Conservation (phyloP, 2,888 invertebrate species). For the Papilio demoleus region DNA sequence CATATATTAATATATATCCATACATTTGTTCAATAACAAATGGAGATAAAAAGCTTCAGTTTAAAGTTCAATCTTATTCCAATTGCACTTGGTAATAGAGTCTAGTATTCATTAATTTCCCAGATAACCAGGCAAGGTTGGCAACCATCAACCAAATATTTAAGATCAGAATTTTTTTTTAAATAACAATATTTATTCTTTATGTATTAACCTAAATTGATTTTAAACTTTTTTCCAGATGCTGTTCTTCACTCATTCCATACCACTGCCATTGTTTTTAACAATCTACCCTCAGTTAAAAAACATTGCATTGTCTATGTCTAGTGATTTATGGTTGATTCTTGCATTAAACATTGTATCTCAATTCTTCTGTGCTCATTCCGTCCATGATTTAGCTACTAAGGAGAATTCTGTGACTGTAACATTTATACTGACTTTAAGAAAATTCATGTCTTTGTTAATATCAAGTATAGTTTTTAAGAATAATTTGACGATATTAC, state of each 20-base stretch:
- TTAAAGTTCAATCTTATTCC: no score
- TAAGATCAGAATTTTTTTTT: no score
- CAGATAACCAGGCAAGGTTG: no score
- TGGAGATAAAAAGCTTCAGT: no score
- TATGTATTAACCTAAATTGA: no score
- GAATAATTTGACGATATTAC: conserved; percentile 69
- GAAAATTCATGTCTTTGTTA: conserved; percentile 71
- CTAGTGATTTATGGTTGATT: conserved; percentile 61
- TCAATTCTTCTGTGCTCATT: conserved; percentile 71
- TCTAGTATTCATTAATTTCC: no score
- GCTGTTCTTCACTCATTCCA: conserved; percentile 73
- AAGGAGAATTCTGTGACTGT: conserved; percentile 73
- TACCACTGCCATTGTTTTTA: conserved; percentile 71
- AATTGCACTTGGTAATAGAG: no score
- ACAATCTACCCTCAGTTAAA: conserved; percentile 62
- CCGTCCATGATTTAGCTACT: conserved; percentile 72
- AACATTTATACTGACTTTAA: conserved; percentile 72
- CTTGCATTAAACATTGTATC: conserved; percentile 63
- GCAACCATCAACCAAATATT: no score
- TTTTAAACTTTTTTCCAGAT: conserved; percentile 68
- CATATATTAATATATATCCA: no score
- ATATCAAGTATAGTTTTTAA: conserved; percentile 75
- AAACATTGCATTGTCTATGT: conserved; percentile 52
- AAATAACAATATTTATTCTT: no score
- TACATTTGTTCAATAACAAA: no score